Percentiles rank a stretch among this genome's conserved stretches.
Evolutionary conservation across 2,113 vertebrate species (phyloP).

Genomic region (Columba livia): DNA sequence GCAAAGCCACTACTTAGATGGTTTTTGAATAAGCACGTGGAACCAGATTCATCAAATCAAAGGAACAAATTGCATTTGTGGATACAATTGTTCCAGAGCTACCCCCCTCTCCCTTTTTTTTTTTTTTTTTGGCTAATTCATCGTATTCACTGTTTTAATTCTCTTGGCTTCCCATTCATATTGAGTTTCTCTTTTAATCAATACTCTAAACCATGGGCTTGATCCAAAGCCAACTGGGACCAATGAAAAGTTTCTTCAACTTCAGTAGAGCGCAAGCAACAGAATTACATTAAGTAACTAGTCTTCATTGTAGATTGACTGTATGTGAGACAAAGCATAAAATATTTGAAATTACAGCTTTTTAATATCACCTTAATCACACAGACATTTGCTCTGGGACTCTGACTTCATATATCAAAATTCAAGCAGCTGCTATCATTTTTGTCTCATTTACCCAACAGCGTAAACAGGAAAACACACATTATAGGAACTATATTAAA

Average conservation of each 20-base stretch:
- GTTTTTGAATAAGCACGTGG: neutral
- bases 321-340: neutral
- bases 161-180: slow-evolving; percentile 34
- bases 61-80: slow-evolving; percentile 31
- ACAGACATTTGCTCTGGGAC: slow-evolving; percentile 9
- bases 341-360: slow-evolving; percentile 23
- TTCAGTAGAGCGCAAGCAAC: neutral
- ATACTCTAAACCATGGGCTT: slow-evolving; percentile 45
- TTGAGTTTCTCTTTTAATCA: slow-evolving; percentile 44
- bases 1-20: neutral
- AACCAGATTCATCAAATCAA: slow-evolving; percentile 11
- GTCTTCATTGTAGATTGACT: neutral
- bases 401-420: neutral
- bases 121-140: neutral
- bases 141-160: slow-evolving; percentile 3
- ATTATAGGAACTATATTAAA: slow-evolving; percentile 30
- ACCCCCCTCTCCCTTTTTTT: neutral
- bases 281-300: neutral
- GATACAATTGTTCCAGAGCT: neutral
- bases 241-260: slow-evolving; percentile 28
- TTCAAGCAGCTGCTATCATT: slow-evolving; percentile 17
- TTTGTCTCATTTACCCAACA: slow-evolving; percentile 28
- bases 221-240: slow-evolving; percentile 26
- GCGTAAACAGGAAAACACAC: slow-evolving; percentile 23
- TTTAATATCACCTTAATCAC: slow-evolving; percentile 42